phyloP scores from a whole-genome alignment of 2,113 vertebrate genomes.

The Empidonax alnorum region DNA sequence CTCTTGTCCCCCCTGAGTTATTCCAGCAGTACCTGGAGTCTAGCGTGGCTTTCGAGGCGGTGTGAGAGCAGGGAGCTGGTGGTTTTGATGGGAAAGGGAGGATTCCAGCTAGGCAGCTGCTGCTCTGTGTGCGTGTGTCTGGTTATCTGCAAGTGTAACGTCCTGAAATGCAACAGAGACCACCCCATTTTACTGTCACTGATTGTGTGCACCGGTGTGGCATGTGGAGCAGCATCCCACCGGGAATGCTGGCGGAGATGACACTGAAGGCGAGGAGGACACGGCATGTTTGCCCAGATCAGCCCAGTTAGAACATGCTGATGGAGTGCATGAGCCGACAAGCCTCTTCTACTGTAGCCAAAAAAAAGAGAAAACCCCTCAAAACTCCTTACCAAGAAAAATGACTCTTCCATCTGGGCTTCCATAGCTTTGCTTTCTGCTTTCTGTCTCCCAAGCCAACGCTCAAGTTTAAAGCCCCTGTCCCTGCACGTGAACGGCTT shows the following conservation, averaged over 20 bases:
- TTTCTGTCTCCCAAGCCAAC: slow-evolving; percentile 59
- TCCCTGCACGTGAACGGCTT: slow-evolving; percentile 71
- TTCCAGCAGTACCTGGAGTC: background rate
- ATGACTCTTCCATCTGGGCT: slow-evolving; percentile 52
- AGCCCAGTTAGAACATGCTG: background rate
- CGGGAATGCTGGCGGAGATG: background rate
- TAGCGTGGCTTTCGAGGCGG: background rate
- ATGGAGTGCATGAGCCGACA: slow-evolving; percentile 8
- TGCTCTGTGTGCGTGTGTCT: slow-evolving; percentile 7
- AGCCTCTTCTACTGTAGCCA: background rate
- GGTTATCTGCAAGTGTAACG: background rate
- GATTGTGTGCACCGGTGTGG: background rate
- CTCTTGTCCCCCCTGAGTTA: background rate
- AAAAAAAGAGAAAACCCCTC: background rate
- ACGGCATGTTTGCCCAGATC: background rate
- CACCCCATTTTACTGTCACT: background rate
- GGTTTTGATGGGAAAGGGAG: background rate
- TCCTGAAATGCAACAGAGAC: background rate
- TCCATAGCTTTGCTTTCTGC: slow-evolving; percentile 76
- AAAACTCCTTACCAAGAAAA: background rate
- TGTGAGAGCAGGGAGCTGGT: slow-evolving; percentile 2
- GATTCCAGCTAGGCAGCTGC: background rate
- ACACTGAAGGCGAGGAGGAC: background rate
- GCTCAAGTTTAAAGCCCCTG: background rate
- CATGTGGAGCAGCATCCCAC: background rate